Evolutionary conservation across 2,113 vertebrate genomes (phyloP), one percentile per base, ranked within the genome.

Genomic region (Oryzias melastigma): DNA sequence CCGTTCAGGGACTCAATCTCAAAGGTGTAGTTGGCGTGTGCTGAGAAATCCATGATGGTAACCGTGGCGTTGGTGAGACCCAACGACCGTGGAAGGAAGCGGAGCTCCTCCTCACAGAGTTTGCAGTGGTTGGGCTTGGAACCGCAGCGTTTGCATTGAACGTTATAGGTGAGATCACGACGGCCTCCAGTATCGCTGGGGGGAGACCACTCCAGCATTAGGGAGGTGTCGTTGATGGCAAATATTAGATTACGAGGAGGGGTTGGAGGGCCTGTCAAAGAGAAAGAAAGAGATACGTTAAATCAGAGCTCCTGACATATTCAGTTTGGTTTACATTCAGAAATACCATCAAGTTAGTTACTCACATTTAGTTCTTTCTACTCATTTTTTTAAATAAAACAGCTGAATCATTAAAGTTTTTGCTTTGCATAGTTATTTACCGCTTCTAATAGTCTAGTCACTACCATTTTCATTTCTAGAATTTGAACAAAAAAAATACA

Each of bases 1-100:
- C 96, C 96, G 17, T 98, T 98, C 12, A 86, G 91, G 44, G 95
- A 95, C 85, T 97, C 93, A 0, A 98, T 95, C 92, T 98, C 95
- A 40, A 98, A 98, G 68, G 96, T 98, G 85, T 98, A 98, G 91
- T 98, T 98, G 78, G 88, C 93, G 1, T 98, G 94, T 0, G 95
- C 88, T 5, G 94, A 90, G 69, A 98, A 96, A 87, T 98, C 96
- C 47, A 91, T 87, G 43, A 98, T 93, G 0, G 93, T 92, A 43
- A 98, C 96, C 0, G 94, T 95, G 65, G 80, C 90, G 68, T 95
- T 95, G 88, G 72, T 92, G 62, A 98, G 92, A 48, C 96, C 95
- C 1, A 91, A 85, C 1, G 94, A 93, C 35, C 93, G 80, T 0
- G 96, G 96, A 29, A 98, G 63, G 78, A 96, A 98, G 19, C 96